Base-by-base conservation (phyloP, 1,140 invertebrate species). In the Stegodyphus dumicola region DNA sequence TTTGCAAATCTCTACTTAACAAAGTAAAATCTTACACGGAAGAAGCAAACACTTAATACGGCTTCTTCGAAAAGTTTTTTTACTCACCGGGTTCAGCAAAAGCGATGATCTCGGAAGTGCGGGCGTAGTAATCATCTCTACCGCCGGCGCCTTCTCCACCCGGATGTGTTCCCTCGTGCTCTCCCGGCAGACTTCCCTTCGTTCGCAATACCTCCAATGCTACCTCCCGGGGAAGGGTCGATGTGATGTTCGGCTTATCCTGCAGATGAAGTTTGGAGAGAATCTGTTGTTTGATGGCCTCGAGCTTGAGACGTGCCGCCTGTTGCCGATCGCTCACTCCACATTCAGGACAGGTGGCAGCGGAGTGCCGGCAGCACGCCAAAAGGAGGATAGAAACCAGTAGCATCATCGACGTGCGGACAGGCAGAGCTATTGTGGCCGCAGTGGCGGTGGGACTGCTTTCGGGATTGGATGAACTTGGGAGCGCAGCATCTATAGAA, bases 61-160 rank as follows among this genome's bases (percentile, higher is more conserved):
- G 33, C 33, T 33, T 33, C 33, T 33, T 33, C 33, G 33, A 33
- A 33, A 60, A 1, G n/a, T 66, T n/a, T 74, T 11, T 56, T 6
- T 51, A 84, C 92, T 93, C 91, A 95, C 95, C 95, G 91, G 93
- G 93, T 90, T 95, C 95, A 6, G 94, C 94, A 89, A 96, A 96
- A 13, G 94, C 93, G 88, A 95, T 95, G 88, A 96, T 95, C 90
- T 95, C 95, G 49, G 94, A 94, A 6, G 95, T 95, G 85, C 93
- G 93, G 11, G 94, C 95, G 90, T 94, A 95, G 89, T 94, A 95
- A 88, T 95, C 94, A 88, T 95, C 94, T 13, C 75, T 53, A n/a
- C 15, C 56, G n/a, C 15, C 17, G 60, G 77, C 65, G 10, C 49
- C 51, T 13, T 73, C 54, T 48, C 51, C 69, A 48, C 69, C 77